Conservation (phyloP, 1,140 invertebrate species). For the Penaeus vannamei region DNA sequence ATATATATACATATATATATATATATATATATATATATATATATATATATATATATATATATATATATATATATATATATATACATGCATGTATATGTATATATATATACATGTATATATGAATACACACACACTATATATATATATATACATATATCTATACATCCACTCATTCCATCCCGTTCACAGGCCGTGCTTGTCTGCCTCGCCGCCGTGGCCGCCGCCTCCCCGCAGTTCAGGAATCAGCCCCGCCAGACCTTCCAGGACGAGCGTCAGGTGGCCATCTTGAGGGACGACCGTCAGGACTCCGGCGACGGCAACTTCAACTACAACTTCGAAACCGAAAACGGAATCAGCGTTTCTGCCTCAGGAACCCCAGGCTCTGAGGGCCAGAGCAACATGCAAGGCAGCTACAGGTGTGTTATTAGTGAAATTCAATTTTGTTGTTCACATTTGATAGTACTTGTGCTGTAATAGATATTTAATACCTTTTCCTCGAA, state of each 20-base stretch:
- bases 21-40: conserved; percentile 21
- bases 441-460: not conserved
- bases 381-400: not conserved
- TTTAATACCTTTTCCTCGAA: not conserved
- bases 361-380: not conserved
- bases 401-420: conserved; percentile 3
- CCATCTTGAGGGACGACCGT: conserved; percentile 9
- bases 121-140: not conserved
- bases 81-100: not conserved
- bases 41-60: not conserved
- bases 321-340: not conserved
- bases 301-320: conserved; percentile 1
- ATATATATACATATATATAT: no score
- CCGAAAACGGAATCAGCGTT: conserved; percentile 14
- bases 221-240: not conserved
- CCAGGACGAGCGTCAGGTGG: not conserved
- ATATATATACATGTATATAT: conserved; percentile 17
- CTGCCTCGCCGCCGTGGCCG: conserved; percentile 17
- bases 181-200: not conserved
- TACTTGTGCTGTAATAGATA: no score
- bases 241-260: not conserved
- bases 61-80: conserved; percentile 3
- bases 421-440: not conserved
- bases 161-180: not conserved
- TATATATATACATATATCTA: not conserved